phyloP scores from a whole-genome alignment of 2,888 invertebrate genomes.

The Koerneria pararmatus region DNA sequence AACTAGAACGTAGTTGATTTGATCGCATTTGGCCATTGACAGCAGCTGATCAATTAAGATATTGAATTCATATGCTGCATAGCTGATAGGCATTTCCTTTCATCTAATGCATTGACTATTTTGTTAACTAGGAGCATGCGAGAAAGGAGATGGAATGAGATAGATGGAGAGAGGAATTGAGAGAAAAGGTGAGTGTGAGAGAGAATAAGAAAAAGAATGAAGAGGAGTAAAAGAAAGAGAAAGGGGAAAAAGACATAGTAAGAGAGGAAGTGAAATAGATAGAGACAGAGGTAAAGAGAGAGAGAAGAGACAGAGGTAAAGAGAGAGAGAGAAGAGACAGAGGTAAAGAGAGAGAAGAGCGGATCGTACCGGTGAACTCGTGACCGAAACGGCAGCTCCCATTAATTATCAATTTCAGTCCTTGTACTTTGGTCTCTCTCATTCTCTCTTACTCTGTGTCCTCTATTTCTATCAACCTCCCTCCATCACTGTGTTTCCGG shows the following conservation, averaged over 20 bases:
- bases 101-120: too few species aligned
- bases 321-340: not conserved
- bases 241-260: not conserved
- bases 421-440: too few species aligned
- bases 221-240: not conserved
- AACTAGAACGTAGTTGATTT: too few species aligned
- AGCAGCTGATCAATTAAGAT: too few species aligned
- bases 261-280: slow-evolving; percentile 1
- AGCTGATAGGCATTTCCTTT: too few species aligned
- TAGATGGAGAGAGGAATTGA: slow-evolving; percentile 8
- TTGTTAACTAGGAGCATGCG: not conserved
- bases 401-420: too few species aligned
- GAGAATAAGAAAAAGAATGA: not conserved
- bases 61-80: too few species aligned
- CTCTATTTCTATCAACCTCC: too few species aligned
- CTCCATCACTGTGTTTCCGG: too few species aligned
- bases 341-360: not conserved
- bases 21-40: too few species aligned
- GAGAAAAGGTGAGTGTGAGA: slow-evolving; percentile 8
- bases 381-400: too few species aligned
- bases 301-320: slow-evolving; percentile 1
- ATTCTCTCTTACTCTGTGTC: too few species aligned
- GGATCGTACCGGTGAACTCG: not conserved
- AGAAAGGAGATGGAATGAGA: not conserved
- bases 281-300: not conserved